A percentile compares a stretch with the other conserved stretches of the same genome.
Evolutionary conservation across 2,113 vertebrate species (phyloP).

Genomic region (Pandion haliaetus): DNA sequence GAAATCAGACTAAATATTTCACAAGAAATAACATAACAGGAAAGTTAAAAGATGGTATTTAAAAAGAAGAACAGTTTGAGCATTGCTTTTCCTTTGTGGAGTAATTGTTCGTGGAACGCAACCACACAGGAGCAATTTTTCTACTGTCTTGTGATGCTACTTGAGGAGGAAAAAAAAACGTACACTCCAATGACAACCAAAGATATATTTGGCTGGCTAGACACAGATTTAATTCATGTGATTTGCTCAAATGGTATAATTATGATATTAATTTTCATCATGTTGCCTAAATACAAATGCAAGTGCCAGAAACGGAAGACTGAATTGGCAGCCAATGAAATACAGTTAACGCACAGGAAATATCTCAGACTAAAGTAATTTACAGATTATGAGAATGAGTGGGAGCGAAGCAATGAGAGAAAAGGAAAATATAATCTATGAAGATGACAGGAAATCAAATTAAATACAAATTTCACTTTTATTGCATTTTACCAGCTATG

Average conservation of each 20-base stretch:
- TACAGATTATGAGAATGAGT: neutral
- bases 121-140: neutral
- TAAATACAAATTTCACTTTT: neutral
- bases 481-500: neutral
- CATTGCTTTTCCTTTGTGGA: neutral
- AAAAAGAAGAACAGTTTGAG: neutral
- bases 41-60: neutral
- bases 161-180: neutral
- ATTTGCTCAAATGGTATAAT: constrained; percentile 42
- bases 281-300: constrained; percentile 33
- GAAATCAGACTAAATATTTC: neutral
- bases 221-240: constrained; percentile 16
- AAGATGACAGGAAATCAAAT: neutral
- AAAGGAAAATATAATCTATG: neutral
- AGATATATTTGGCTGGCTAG: constrained; percentile 24
- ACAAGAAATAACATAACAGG: neutral
- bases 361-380: neutral
- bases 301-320: constrained; percentile 25
- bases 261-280: constrained; percentile 47
- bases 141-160: neutral
- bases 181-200: neutral
- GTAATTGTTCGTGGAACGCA: neutral
- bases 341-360: neutral
- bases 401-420: neutral
- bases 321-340: constrained; percentile 35